Conservation (phyloP, 2,113 vertebrate genomes). For the Calcarius ornatus region DNA sequence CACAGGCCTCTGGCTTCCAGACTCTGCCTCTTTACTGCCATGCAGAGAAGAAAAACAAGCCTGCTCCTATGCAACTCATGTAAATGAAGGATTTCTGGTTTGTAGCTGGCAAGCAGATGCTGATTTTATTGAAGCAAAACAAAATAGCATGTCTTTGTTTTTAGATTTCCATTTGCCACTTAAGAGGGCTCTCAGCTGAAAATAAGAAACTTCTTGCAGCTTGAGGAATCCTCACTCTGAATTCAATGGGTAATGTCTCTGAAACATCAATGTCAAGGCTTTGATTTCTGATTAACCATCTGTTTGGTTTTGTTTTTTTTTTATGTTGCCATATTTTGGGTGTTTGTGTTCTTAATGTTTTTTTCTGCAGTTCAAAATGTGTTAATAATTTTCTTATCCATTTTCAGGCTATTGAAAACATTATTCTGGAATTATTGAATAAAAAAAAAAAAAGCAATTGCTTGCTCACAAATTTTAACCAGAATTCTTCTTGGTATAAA, state of each 20-base stretch:
- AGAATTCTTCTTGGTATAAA: neutral
- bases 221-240: neutral
- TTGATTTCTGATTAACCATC: neutral
- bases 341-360: neutral
- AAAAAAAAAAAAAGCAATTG: neutral
- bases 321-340: neutral
- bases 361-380: neutral
- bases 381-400: conserved; percentile 15
- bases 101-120: neutral
- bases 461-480: neutral
- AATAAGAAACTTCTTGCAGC: neutral
- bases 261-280: neutral
- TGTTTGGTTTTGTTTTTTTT: neutral
- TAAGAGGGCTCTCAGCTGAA: neutral
- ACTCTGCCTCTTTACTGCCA: neutral
- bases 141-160: neutral
- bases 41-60: neutral
- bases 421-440: neutral
- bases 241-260: neutral
- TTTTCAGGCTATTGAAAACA: neutral
- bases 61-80: neutral
- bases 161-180: neutral
- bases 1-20: neutral
- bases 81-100: neutral
- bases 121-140: neutral